Conservation (phyloP, 1,140 invertebrate species). For the Drosophila burlai region DNA sequence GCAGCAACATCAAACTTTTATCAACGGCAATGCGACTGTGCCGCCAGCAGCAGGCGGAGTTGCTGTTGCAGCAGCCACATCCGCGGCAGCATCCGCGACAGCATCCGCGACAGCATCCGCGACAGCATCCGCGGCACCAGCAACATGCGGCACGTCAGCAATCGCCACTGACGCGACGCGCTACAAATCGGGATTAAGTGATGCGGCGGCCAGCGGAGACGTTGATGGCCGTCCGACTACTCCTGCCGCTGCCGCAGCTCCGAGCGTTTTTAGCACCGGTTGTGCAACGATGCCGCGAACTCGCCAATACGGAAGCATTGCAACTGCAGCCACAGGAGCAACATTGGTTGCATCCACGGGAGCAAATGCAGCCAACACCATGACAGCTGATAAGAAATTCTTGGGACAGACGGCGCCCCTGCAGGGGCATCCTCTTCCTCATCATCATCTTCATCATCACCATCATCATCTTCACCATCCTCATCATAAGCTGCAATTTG, state of each 20-base stretch:
- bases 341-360: conserved; percentile 5
- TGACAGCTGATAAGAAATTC: conserved; percentile 84
- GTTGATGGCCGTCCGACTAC: conserved; percentile 61
- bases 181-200: conserved; percentile 84
- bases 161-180: conserved; percentile 77
- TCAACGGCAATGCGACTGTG: conserved; percentile 64
- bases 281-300: conserved; percentile 82
- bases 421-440: conserved; percentile 57
- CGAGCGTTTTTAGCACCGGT: conserved; percentile 76
- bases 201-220: conserved; percentile 68
- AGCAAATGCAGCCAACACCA: conserved; percentile 53
- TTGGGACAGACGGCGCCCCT: conserved; percentile 57
- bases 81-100: not conserved
- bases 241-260: conserved; percentile 39
- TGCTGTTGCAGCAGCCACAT: conserved; percentile 9
- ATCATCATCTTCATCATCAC: not conserved
- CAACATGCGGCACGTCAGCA: conserved; percentile 64
- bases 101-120: conserved; percentile 11
- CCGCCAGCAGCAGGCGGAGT: conserved; percentile 37
- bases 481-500: conserved; percentile 78
- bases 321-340: conserved; percentile 20
- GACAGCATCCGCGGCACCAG: conserved; percentile 23
- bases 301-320: conserved; percentile 78
- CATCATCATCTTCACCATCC: conserved; percentile 54
- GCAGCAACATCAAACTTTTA: conserved; percentile 67